Evolutionary conservation across 1,140 invertebrate genomes (phyloP).

Genomic region (Oscheius sp.): DNA sequence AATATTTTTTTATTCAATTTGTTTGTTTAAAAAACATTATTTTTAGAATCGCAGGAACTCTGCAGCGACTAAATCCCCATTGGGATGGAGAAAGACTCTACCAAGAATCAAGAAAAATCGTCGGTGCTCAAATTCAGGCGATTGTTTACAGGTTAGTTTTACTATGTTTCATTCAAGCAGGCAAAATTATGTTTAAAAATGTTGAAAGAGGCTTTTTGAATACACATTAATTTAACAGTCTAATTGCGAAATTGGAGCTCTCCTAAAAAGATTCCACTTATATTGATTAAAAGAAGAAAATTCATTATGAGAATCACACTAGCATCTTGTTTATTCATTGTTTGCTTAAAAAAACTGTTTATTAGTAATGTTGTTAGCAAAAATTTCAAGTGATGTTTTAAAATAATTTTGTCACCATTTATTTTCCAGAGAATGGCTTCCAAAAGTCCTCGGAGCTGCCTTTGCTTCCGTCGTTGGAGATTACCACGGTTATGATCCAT

Average conservation of each 20-base stretch:
- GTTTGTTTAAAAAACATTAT: slow-evolving; percentile 1
- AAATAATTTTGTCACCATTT: neutral
- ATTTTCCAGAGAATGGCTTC: slow-evolving; percentile 45
- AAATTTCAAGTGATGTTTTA: no score
- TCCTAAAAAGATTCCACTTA: no score
- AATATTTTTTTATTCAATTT: slow-evolving; percentile 24
- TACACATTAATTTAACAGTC: neutral
- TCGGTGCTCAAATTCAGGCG: slow-evolving; percentile 63
- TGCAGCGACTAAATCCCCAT: slow-evolving; percentile 53
- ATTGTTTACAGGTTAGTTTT: slow-evolving; percentile 48
- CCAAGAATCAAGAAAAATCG: slow-evolving; percentile 65
- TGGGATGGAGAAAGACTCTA: slow-evolving; percentile 57
- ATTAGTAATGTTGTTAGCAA: no score
- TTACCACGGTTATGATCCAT: slow-evolving; percentile 67
- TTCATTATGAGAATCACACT: no score
- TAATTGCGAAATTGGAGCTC: neutral
- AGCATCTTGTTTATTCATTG: no score
- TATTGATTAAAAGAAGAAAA: no score
- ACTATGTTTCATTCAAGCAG: neutral
- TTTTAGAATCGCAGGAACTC: slow-evolving; percentile 49
- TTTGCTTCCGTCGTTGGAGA: slow-evolving; percentile 62
- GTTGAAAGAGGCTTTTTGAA: neutral
- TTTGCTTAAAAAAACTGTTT: no score
- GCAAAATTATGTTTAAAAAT: neutral
- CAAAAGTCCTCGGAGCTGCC: slow-evolving; percentile 55